Conservation (phyloP, 2,113 vertebrate species). For the Ageneiosus marmoratus region DNA sequence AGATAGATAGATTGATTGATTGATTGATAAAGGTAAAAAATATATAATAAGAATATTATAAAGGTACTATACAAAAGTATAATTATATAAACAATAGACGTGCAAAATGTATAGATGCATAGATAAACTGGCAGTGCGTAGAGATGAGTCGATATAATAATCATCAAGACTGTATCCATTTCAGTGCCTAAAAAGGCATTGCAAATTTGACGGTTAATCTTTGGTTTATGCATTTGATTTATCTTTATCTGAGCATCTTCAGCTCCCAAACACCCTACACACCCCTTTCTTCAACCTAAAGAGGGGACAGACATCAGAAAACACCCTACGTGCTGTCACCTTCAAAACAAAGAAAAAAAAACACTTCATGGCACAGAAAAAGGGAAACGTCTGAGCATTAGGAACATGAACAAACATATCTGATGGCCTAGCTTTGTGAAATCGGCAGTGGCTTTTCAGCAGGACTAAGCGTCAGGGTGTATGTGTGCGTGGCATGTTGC, state of each 20-base stretch:
- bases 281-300: conserved; percentile 56
- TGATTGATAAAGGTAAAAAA: too few species aligned
- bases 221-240: not conserved
- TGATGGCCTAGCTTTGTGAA: conserved; percentile 68
- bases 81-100: too few species aligned
- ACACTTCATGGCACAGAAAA: conserved; percentile 78
- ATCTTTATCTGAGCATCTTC: not conserved
- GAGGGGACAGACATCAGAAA: conserved; percentile 62
- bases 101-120: too few species aligned
- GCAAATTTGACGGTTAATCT: not conserved
- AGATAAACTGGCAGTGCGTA: too few species aligned
- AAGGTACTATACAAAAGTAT: too few species aligned
- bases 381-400: conserved; percentile 81
- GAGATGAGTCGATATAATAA: too few species aligned
- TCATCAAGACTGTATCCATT: not conserved
- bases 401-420: conserved; percentile 74
- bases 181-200: not conserved
- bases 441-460: conserved; percentile 74
- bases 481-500: conserved; percentile 46
- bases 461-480: conserved; percentile 61
- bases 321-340: conserved; percentile 51
- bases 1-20: too few species aligned
- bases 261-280: conserved; percentile 13
- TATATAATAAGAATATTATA: too few species aligned
- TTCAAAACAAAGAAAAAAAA: conserved; percentile 66